Conservation (phyloP, 2,113 vertebrate species). For the Piaya cayana region DNA sequence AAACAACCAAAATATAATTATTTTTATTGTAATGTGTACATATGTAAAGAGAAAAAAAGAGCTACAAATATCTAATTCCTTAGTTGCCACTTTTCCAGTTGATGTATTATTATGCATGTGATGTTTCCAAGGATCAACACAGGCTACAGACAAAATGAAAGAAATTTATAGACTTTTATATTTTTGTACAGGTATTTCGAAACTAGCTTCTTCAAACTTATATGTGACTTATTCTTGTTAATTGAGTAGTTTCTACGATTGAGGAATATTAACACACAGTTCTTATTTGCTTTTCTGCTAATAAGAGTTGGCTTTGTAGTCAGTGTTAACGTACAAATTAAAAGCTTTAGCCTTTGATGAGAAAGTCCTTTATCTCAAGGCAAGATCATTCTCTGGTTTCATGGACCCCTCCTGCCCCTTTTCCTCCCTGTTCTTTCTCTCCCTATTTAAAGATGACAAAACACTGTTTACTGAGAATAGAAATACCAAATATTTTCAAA, state of each 20-base stretch:
- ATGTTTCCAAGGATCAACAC: slow-evolving; percentile 89
- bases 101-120: slow-evolving; percentile 91
- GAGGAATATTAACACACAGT: slow-evolving; percentile 78
- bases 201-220: slow-evolving; percentile 83
- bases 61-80: slow-evolving; percentile 86
- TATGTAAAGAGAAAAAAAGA: slow-evolving; percentile 80
- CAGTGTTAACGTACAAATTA: slow-evolving; percentile 77
- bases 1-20: slow-evolving; percentile 94
- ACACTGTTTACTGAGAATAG: slow-evolving; percentile 76
- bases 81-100: slow-evolving; percentile 91
- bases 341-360: slow-evolving; percentile 82
- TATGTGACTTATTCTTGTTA: slow-evolving; percentile 81
- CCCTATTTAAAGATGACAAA: slow-evolving; percentile 72
- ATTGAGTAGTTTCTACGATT: slow-evolving; percentile 80
- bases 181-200: slow-evolving; percentile 90
- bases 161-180: slow-evolving; percentile 86
- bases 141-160: slow-evolving; percentile 78
- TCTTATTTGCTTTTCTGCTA: slow-evolving; percentile 83
- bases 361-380: slow-evolving; percentile 76
- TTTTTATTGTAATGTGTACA: slow-evolving; percentile 88
- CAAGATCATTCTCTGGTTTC: slow-evolving; percentile 79
- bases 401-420: slow-evolving; percentile 55
- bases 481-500: slow-evolving; percentile 78
- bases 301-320: slow-evolving; percentile 79
- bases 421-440: slow-evolving; percentile 61